These are phyloP conservation scores for Leptosomus discolor DNA, from an alignment of 2,113 vertebrate genomes.

Conservation along the genomic window DNA sequence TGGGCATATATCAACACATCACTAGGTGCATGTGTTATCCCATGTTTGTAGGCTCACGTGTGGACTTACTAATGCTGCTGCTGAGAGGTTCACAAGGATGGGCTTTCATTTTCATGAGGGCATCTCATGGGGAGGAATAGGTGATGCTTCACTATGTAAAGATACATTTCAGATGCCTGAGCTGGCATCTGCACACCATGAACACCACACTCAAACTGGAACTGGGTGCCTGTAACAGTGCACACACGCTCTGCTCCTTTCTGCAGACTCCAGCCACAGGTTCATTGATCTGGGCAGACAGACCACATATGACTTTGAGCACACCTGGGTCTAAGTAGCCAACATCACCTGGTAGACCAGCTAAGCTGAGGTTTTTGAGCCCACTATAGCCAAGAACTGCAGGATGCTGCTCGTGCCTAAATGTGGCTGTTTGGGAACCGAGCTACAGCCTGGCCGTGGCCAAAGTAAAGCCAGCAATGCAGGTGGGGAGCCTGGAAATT, in stretches of 20 bases:
- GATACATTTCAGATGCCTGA: not conserved
- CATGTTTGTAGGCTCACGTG: not conserved
- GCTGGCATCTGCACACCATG: not conserved
- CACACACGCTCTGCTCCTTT: not conserved
- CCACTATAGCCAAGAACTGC: not conserved
- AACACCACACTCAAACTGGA: not conserved
- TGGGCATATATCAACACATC: not conserved
- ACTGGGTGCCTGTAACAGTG: no score
- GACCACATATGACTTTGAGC: not conserved
- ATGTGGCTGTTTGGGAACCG: not conserved
- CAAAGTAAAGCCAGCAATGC: not conserved
- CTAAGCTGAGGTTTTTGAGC: not conserved
- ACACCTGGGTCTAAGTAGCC: not conserved
- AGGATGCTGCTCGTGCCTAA: not conserved
- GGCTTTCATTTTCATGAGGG: not conserved
- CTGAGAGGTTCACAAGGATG: not conserved
- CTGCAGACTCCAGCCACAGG: not conserved
- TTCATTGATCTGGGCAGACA: not conserved
- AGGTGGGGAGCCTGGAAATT: not conserved
- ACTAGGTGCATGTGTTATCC: accelerated
- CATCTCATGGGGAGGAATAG: not conserved
- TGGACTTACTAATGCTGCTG: not conserved
- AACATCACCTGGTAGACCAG: not conserved
- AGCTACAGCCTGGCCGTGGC: not conserved
- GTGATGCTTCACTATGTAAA: not conserved